phyloP scores from a whole-genome alignment of 2,113 vertebrate species.

The Sminthopsis crassicaudata region DNA sequence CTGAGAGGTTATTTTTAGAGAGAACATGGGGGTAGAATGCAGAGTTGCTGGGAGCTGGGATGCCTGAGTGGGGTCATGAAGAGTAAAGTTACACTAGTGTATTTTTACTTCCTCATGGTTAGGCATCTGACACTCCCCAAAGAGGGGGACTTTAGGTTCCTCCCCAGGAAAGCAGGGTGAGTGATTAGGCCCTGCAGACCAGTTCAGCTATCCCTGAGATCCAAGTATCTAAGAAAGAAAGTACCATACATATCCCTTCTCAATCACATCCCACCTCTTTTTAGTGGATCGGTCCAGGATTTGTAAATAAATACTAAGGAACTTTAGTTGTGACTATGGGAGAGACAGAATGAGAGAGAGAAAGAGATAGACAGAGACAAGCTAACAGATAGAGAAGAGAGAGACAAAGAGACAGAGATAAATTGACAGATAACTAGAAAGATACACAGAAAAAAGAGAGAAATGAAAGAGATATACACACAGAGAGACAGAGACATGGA shows the following conservation, averaged over 20 bases:
- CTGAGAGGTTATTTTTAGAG: not conserved
- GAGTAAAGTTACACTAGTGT: slow-evolving; percentile 6
- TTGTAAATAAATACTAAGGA: not conserved
- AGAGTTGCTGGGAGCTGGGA: not conserved
- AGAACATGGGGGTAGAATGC: not conserved
- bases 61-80: not conserved
- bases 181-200: not conserved
- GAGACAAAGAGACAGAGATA: not conserved
- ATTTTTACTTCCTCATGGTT: slow-evolving; percentile 12
- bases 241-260: not conserved
- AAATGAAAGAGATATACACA: not conserved
- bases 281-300: not conserved
- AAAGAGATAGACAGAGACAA: not conserved
- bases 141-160: not conserved
- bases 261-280: not conserved
- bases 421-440: too few relatives aligned
- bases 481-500: not conserved
- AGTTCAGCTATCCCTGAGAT: not conserved
- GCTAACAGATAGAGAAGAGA: too few relatives aligned
- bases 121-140: not conserved
- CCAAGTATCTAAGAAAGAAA: not conserved
- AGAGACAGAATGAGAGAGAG: too few relatives aligned
- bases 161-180: not conserved
- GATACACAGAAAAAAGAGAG: not conserved
- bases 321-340: not conserved